Evolutionary conservation across 2,888 invertebrate genomes (phyloP).

Genomic region (Archips crataeganus): DNA sequence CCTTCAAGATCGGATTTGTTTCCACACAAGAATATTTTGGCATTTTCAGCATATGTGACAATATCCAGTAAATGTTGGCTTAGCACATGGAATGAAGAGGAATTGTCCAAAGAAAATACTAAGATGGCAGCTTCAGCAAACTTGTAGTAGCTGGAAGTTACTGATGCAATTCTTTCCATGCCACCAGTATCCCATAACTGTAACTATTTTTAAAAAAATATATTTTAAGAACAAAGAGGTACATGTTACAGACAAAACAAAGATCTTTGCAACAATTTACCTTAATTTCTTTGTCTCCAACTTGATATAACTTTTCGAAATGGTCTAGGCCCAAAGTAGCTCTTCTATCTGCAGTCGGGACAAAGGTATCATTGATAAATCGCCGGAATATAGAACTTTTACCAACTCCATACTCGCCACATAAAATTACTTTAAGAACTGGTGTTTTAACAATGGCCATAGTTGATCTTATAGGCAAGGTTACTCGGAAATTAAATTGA

Average conservation of each 20-base stretch:
- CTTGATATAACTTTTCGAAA: conserved; percentile 92
- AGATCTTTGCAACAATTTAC: conserved; percentile 71
- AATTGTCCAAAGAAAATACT: conserved; percentile 95
- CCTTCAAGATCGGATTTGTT: conserved; percentile 95
- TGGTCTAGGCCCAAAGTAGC: conserved; percentile 97
- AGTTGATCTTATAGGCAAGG: conserved; percentile 26
- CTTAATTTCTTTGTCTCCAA: conserved; percentile 92
- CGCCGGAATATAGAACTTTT: conserved; percentile 97
- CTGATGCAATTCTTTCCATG: conserved; percentile 97
- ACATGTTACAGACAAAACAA: neutral
- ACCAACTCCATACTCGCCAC: conserved; percentile 98
- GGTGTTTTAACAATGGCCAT: conserved; percentile 95
- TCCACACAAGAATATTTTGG: conserved; percentile 97
- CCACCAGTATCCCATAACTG: conserved; percentile 99
- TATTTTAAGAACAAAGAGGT: conserved; percentile 22
- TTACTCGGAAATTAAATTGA: conserved; percentile 30
- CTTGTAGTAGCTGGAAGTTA: conserved; percentile 98
- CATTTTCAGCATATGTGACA: conserved; percentile 97
- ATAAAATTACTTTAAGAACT: conserved; percentile 96
- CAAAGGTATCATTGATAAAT: conserved; percentile 95
- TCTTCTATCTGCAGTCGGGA: conserved; percentile 92
- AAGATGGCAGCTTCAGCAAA: conserved; percentile 97
- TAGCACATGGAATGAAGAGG: conserved; percentile 95
- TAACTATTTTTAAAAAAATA: conserved; percentile 83
- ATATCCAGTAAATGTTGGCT: conserved; percentile 97